Evolutionary conservation across 2,113 vertebrate species (phyloP).

Genomic region (Sigmodon hispidus): DNA sequence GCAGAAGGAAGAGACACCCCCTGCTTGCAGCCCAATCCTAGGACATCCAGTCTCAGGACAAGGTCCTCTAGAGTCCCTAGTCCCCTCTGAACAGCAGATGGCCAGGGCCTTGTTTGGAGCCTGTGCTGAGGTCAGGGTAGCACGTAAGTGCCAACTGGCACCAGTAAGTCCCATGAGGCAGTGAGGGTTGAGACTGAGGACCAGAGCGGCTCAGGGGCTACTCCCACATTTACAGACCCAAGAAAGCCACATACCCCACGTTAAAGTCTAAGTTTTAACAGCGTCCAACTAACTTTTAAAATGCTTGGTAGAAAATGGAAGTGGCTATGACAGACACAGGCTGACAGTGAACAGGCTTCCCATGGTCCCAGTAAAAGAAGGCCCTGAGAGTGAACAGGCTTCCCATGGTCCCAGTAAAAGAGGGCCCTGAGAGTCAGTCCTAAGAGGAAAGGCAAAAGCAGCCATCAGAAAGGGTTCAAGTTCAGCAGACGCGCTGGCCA

Average conservation of each 20-base stretch:
- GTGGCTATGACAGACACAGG: background rate
- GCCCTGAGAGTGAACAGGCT: background rate
- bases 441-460: background rate
- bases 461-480: background rate
- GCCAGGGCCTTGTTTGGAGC: background rate
- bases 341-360: fast-evolving
- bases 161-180: too few relatives aligned
- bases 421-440: background rate
- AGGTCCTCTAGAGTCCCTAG: background rate
- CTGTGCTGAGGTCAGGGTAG: background rate
- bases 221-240: background rate
- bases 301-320: background rate
- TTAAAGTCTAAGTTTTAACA: background rate
- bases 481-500: background rate
- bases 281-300: background rate
- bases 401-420: background rate
- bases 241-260: background rate
- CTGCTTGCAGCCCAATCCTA: background rate
- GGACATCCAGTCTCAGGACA: background rate
- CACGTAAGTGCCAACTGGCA: background rate
- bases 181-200: background rate
- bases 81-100: too few relatives aligned
- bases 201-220: background rate
- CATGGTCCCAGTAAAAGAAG: background rate
- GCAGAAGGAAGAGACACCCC: slow-evolving; percentile 33